Evolutionary conservation across 2,113 vertebrate genomes (phyloP).

Genomic region (Pseudopipra pipra): DNA sequence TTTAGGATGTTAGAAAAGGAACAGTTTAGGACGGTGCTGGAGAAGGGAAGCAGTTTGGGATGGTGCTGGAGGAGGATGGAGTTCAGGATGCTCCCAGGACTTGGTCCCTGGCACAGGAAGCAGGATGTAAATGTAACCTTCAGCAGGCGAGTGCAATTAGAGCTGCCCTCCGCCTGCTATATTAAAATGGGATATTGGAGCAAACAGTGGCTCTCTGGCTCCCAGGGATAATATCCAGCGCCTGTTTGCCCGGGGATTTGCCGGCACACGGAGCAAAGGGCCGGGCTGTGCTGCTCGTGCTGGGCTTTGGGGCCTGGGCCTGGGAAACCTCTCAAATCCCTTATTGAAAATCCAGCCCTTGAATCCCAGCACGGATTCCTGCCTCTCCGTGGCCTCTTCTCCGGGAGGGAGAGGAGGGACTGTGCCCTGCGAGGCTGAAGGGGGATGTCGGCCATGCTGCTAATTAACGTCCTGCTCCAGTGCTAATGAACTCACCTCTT

Average conservation of each 20-base stretch:
- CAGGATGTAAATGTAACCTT: constrained; percentile 69
- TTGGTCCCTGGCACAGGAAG: not conserved
- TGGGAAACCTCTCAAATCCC: not conserved
- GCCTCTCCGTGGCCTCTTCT: not conserved
- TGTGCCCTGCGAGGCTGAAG: not conserved
- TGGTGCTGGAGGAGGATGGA: not conserved
- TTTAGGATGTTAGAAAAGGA: not conserved
- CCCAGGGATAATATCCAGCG: not conserved
- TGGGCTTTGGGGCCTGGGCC: not conserved
- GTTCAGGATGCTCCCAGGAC: not conserved
- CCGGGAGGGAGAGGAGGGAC: not conserved
- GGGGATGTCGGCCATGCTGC: fast-evolving
- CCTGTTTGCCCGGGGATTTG: constrained; percentile 37
- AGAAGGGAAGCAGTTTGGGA: too few species aligned
- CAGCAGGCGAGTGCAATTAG: constrained; percentile 30
- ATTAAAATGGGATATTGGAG: constrained; percentile 64
- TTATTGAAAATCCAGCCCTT: not conserved
- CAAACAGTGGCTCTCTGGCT: constrained; percentile 48
- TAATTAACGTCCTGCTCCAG: not conserved
- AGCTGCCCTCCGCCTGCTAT: not conserved
- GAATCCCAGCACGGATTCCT: not conserved
- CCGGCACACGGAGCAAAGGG: not conserved
- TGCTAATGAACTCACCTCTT: not conserved
- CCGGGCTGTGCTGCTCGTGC: not conserved
- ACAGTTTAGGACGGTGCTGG: not conserved